Percentiles rank a stretch among this genome's conserved stretches.
Conservation (phyloP, 2,797 vertebrate species). For the Chrosomus eos region DNA sequence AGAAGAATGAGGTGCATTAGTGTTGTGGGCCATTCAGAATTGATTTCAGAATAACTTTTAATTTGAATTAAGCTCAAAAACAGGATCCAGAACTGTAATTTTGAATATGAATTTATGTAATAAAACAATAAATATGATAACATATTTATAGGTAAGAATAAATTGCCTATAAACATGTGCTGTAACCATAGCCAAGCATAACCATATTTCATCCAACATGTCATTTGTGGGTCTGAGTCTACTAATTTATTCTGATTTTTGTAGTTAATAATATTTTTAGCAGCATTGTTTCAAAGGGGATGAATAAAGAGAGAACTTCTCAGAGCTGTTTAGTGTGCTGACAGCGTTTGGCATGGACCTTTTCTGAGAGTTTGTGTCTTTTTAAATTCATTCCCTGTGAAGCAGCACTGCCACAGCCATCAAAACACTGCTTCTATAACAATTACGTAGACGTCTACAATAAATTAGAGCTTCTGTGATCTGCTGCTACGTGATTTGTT, state of each 20-base stretch:
- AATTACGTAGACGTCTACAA: not conserved
- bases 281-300: not conserved
- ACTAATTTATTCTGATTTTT: not conserved
- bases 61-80: not conserved
- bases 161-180: not conserved
- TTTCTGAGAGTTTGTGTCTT: slow-evolving; percentile 12
- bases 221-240: not conserved
- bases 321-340: not conserved
- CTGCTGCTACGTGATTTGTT: not conserved
- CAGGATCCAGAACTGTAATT: not conserved
- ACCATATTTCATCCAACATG: not conserved
- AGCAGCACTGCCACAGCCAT: slow-evolving; percentile 9
- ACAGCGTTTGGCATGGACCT: not conserved
- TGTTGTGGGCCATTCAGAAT: not conserved
- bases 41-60: not conserved
- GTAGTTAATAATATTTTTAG: slow-evolving; percentile 18
- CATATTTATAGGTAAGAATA: not conserved
- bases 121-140: not conserved
- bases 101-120: not conserved
- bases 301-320: not conserved
- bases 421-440: slow-evolving; percentile 12
- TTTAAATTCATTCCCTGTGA: not conserved
- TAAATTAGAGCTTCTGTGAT: not conserved
- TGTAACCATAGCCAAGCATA: too few species aligned
- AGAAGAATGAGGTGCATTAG: not conserved